A percentile compares a stretch with the other conserved stretches of the same genome.
Conservation (phyloP, 2,113 vertebrate genomes). For the Physeter macrocephalus region DNA sequence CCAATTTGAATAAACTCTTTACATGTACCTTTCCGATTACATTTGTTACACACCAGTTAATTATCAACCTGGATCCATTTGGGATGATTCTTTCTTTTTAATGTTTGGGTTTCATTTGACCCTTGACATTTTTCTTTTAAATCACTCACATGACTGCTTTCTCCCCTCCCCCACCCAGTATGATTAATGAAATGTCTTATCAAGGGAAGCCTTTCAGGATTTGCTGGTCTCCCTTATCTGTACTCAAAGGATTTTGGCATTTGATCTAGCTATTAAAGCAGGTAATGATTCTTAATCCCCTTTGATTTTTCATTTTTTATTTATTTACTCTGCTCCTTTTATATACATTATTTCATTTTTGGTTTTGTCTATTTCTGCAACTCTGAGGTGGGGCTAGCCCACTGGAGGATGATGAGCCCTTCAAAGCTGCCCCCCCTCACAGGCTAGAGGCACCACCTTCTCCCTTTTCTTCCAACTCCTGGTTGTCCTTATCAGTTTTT, state of each 20-base stretch:
- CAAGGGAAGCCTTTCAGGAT: not conserved
- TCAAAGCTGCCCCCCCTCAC: not conserved
- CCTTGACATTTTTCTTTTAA: not conserved
- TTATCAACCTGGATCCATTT: not conserved
- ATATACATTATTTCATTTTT: not conserved
- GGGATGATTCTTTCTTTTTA: not conserved
- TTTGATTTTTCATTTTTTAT: not conserved
- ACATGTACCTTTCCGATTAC: not conserved
- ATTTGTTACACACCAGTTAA: not conserved
- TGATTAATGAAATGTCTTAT: not conserved
- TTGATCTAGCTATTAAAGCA: not conserved
- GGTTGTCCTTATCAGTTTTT: not conserved
- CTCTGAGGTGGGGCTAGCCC: not conserved
- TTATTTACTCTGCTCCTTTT: not conserved
- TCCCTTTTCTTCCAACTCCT: not conserved
- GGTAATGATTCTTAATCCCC: not conserved
- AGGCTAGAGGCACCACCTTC: not conserved
- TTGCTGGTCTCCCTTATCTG: not conserved
- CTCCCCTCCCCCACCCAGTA: not conserved
- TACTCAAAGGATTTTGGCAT: not conserved
- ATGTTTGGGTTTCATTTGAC: not conserved
- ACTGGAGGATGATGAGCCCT: accelerated
- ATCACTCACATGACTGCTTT: not conserved
- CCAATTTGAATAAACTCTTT: not conserved
- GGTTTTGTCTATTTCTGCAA: not conserved